Base-by-base conservation (phyloP, 2,797 vertebrate genomes). In the Microtus californicus region DNA sequence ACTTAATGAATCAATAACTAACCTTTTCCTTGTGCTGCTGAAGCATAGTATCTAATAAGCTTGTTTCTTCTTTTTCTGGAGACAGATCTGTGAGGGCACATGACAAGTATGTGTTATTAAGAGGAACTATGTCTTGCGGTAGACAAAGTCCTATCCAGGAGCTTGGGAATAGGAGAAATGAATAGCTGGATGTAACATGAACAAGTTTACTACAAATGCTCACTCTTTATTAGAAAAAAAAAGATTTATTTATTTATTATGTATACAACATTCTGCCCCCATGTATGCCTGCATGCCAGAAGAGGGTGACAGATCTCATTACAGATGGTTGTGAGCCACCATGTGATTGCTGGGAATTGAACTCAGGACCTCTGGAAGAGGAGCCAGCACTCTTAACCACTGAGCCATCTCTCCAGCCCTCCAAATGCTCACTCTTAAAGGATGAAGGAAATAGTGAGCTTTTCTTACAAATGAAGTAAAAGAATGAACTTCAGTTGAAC, bases 401-500 rank as follows among this genome's bases (percentile, higher is more conserved):
- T 14, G 51, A 51, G 51, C 51, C 14, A 51, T 51, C 51, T 51
- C 14, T 51, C 51, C 51, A 51, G 51, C 3, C 51, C 13, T 51
- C 14, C 51, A 51, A 51, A 51, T 51, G 51, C 51, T 51, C 14
- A 4, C 40, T 89, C 3, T 83, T 74, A 77, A 94, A 45, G 3
- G 37, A 91, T 87, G 15, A 82, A 61, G 78, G 34, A 67, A n/a
- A 67, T 69, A 54, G 25, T 61, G 31, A 45, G 12, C 40, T 85
- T 88, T 81, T 21, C 31, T 94, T 43, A 56, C 23, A 78, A 87
- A 34, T 43, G 21, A 69, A 59, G 94, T 40, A 88, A 3, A 5
- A 40, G 63, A 93, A 69, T 73, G 71, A 93, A 54, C 10, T 21
- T 59, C 51, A 19, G 14, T 78, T 94, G 95, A 74, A 74, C 69